Evolutionary conservation across 2,797 vertebrate genomes (phyloP), one percentile per base, ranked within the genome.

Genomic region (Hylomyscus alleni): DNA sequence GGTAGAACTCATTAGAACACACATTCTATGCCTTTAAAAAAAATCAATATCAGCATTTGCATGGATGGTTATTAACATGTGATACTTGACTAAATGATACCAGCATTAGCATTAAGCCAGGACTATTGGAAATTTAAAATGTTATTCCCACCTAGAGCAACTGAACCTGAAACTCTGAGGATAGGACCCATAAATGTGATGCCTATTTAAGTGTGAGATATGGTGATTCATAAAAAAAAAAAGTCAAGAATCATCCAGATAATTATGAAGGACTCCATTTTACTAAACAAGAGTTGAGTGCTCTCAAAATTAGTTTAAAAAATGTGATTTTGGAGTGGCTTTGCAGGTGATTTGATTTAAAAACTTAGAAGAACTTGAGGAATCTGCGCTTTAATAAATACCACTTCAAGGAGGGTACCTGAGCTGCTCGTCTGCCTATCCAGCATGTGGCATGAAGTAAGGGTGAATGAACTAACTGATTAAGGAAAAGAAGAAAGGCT

Each of bases 331-430:
- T 22, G 47, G 19, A 37, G 31, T 2, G 40, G 37, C 24, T 19
- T 62, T 44, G 11, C 20, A 76, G 24, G 19, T n/a, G 8, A 34
- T 80, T 44, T 83, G 44, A 81, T 54, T 60, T 65, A 94, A 93
- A 62, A 2, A 14, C 88, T 50, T 77, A 31, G 37, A 95, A 56
- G 29, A 58, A 29, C 10, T 82, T 82, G 29, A 65, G 2, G 5
- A 94, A 89, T 77, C n/a, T 31, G 31, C 7, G 62, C 69, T 92
- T 92, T 31, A 85, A 76, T 56, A 92, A 62, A 73, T 7, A 69
- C 37, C 15, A 73, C 17, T 76, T 89, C 67, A 26, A 50, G 44
- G 37, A n/a, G 19, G 58, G 3, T 13, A 19, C 62, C 31, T 50
- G 26, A 60, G 40, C 26, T 37, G 14, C 24, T 37, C 11, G 11